phyloP scores from a whole-genome alignment of 2,797 vertebrate genomes.

The Poecilia picta region DNA sequence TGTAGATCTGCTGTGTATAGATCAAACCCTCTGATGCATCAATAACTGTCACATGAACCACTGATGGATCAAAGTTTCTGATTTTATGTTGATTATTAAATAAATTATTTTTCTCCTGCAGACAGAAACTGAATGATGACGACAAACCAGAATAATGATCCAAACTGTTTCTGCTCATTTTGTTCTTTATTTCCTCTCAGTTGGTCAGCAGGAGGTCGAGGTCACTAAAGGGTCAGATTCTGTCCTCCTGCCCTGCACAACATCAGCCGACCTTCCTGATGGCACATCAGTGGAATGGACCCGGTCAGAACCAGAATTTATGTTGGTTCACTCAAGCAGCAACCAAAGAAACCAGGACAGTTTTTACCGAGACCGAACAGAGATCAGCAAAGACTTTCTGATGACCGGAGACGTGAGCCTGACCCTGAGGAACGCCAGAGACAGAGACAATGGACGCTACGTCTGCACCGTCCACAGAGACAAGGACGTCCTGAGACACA shows the following conservation, averaged over 20 bases:
- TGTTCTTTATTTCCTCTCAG: background rate
- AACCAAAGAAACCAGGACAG: too few relatives aligned
- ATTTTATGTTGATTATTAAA: too few relatives aligned
- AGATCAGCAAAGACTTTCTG: background rate
- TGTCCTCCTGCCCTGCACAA: background rate
- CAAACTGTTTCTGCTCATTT: background rate
- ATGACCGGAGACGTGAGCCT: constrained; percentile 15
- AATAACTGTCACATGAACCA: too few relatives aligned
- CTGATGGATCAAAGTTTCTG: too few relatives aligned
- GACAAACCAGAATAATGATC: too few relatives aligned
- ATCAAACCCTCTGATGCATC: too few relatives aligned
- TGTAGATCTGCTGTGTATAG: too few relatives aligned
- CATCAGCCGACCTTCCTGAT: background rate
- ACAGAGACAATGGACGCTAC: background rate
- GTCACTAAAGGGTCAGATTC: background rate
- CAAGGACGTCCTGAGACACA: background rate
- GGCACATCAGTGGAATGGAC: background rate
- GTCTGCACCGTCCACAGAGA: background rate
- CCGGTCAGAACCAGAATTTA: too few relatives aligned
- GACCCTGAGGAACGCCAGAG: background rate
- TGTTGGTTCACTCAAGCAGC: too few relatives aligned
- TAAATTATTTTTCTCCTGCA: too few relatives aligned
- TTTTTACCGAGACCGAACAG: background rate
- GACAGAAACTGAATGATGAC: too few relatives aligned
- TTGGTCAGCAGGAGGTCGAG: background rate